Conservation (phyloP, 2,797 vertebrate genomes). For the Hylomyscus alleni region DNA sequence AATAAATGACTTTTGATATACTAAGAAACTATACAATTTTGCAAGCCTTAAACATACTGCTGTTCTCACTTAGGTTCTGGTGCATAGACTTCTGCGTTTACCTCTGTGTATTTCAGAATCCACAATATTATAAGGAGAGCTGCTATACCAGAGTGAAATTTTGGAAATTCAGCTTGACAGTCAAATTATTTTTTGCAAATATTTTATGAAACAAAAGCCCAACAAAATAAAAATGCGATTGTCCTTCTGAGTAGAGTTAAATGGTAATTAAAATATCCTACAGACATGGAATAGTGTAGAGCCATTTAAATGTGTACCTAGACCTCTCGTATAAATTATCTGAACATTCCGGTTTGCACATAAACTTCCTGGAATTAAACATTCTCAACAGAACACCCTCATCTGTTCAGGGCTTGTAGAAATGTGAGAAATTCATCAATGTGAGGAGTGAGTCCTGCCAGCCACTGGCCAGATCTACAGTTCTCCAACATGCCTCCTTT, state of each 20-base stretch:
- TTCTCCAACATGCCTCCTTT: neutral
- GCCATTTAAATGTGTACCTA: neutral
- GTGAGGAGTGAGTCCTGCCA: neutral
- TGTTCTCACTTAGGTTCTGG: neutral
- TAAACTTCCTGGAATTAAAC: slow-evolving; percentile 43
- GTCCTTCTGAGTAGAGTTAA: slow-evolving; percentile 39
- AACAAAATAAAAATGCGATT: slow-evolving; percentile 49
- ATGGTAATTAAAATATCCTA: slow-evolving; percentile 42
- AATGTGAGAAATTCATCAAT: neutral
- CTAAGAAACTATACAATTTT: neutral
- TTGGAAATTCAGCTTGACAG: neutral
- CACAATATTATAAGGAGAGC: slow-evolving; percentile 21
- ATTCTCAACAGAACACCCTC: neutral
- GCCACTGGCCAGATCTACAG: neutral
- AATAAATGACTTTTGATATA: slow-evolving; percentile 36
- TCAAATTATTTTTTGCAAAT: slow-evolving; percentile 52
- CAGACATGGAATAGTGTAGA: neutral
- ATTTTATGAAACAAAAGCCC: slow-evolving; percentile 6
- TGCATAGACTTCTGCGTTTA: slow-evolving; percentile 1
- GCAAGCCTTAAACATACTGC: neutral
- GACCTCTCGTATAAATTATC: neutral
- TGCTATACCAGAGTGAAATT: slow-evolving; percentile 11
- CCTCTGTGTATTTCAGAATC: neutral
- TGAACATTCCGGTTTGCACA: neutral
- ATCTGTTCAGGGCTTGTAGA: neutral